Conservation (phyloP, 2,888 invertebrate species). For the Scrobipalpa atriplicella region DNA sequence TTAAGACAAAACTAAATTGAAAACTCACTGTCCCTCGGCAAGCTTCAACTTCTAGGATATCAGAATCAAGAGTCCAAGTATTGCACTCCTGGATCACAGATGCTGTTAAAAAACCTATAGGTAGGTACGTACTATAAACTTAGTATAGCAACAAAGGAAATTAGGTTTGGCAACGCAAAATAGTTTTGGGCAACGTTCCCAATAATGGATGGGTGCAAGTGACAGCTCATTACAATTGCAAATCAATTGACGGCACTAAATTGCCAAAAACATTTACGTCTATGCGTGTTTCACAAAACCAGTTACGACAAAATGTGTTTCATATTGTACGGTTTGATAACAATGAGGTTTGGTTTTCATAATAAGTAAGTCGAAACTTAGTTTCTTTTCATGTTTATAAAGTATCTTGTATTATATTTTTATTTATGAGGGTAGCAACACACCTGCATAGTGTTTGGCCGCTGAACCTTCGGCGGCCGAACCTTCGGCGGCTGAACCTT, state of each 20-base stretch:
- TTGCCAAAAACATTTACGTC: slow-evolving; percentile 32
- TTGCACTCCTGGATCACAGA: neutral
- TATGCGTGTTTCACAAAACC: slow-evolving; percentile 4
- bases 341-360: neutral
- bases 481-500: too few relatives aligned
- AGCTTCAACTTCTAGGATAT: too few relatives aligned
- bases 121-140: neutral
- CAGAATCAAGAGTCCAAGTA: too few relatives aligned
- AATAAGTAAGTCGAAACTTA: too few relatives aligned
- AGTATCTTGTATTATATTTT: too few relatives aligned
- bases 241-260: slow-evolving; percentile 25
- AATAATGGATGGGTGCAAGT: slow-evolving; percentile 21
- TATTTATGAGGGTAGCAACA: too few relatives aligned
- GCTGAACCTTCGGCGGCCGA: too few relatives aligned
- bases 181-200: slow-evolving; percentile 7
- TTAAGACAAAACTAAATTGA: too few relatives aligned
- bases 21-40: too few relatives aligned
- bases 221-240: slow-evolving; percentile 23
- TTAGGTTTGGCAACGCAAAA: slow-evolving; percentile 57
- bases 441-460: too few relatives aligned
- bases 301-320: neutral
- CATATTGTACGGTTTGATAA: neutral
- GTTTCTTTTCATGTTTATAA: too few relatives aligned
- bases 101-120: neutral
- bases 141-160: slow-evolving; percentile 55